Base-by-base conservation (phyloP, 2,888 invertebrate species). In the Drosophila paranaensis region DNA sequence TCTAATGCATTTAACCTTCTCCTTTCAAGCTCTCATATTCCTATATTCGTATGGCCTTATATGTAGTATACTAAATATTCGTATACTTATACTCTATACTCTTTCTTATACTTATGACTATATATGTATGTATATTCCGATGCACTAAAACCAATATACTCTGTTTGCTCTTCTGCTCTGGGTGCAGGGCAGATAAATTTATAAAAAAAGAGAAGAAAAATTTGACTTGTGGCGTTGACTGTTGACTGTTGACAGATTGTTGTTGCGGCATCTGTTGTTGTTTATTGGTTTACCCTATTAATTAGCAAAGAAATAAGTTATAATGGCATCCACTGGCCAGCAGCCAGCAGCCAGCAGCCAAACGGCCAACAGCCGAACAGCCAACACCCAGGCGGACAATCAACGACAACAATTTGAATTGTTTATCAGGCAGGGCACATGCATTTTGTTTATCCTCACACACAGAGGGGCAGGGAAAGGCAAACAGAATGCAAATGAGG, bases 221-320 rank as follows among this genome's bases (percentile, higher is more conserved):
- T 73, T 68, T 63, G 57, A 69, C 65, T 77, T 77, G 68, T 51
- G 60, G 65, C 58, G 50, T 13, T 50, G 57, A 54, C 55, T 65
- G 68, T 64, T 67, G 76, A 76, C 71, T 65, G 68, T 64, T 67
- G 76, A 76, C 71, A 60, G 71, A 66, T 54, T 80, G 57, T 67
- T 64, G 64, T 65, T 69, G 55, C 39, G 60, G 56, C 42, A 25
- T 33, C 51, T 61, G 64, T 40, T 73, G 57, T 71, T 78, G 71
- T 65, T 76, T 76, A 70, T 79, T 81, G 81, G 76, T 81, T 82
- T 76, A 78, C 79, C 60, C 60, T 74, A 76, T 64, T 76, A 76
- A 82, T 82, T 82, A 81, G 81, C 83, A 69, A 69, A 55, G 64
- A 65, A 74, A 79, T 71, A 69, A 69, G 63, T 71, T 71, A 65